Evolutionary conservation across 2,888 invertebrate genomes (phyloP).

Genomic region (Ametastegia equiseti): DNA sequence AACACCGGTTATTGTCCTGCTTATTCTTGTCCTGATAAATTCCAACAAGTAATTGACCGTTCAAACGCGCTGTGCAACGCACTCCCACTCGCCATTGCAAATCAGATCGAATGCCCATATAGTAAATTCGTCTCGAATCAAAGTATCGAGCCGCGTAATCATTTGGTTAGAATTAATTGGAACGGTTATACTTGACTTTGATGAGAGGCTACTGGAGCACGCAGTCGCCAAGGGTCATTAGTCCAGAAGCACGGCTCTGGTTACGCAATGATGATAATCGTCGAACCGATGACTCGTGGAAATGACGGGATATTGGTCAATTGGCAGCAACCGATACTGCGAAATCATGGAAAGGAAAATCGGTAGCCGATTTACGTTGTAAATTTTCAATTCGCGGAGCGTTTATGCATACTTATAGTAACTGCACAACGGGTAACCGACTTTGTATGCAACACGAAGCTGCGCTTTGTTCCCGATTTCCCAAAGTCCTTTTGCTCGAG

Average conservation of each 20-base stretch:
- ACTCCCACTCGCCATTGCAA: not conserved
- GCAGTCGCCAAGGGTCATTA: not conserved
- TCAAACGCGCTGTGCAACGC: too few species aligned
- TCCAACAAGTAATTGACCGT: constrained; percentile 32
- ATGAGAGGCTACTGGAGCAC: not conserved
- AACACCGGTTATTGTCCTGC: constrained; percentile 27
- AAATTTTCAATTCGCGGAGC: not conserved
- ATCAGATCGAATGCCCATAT: constrained; percentile 1
- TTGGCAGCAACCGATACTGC: not conserved
- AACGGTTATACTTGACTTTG: constrained; percentile 11
- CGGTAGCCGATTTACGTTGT: not conserved
- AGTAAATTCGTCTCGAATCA: not conserved
- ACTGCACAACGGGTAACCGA: not conserved
- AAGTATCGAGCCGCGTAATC: too few species aligned
- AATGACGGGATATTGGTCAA: not conserved
- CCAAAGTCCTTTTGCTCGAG: not conserved
- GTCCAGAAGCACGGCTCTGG: not conserved
- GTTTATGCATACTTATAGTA: not conserved
- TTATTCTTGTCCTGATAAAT: not conserved
- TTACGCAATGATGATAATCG: constrained; percentile 5
- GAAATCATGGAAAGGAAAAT: not conserved
- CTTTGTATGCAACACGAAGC: not conserved
- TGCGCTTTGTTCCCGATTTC: constrained; percentile 10
- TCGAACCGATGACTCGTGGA: not conserved
- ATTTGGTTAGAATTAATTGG: not conserved